Evolutionary conservation across 2,888 invertebrate species (phyloP), one percentile per base, ranked within the genome.

Genomic region (Drosophila atroscutellata): DNA sequence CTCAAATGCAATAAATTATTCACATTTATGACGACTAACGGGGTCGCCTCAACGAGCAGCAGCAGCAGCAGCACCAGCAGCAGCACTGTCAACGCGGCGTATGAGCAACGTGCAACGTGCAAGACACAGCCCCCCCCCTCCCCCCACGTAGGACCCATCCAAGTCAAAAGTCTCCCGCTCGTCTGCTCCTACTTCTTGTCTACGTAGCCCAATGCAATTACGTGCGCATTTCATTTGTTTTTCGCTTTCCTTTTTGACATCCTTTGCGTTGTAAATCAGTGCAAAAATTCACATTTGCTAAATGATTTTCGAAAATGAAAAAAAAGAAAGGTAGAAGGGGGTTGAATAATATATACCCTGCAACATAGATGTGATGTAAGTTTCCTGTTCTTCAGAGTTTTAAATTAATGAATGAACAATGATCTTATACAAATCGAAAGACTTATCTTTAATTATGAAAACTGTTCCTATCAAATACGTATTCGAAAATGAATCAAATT

Each of bases 151-250:
- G 54, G 2, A 24, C 32, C 49, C n/a, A 26, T 32, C 15, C 51
- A 11, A 30, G 24, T 15, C 39, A 24, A 51, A 51, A 61, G 60
- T 65, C 42, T 28, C 52, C 36, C 37, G 52, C 37, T 37, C 32
- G 18, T 15, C 18, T 42, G 37, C 34, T 34, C 4, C 68, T 4
- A 37, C 15, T 28, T 55, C 60, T 70, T 69, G 75, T 78, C 67
- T 75, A 75, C 80, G 75, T 76, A 69, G 74, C 80, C 72, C 80
- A 90, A 91, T 90, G 88, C 91, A 91, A 91, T 91, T 92, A 91
- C 84, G 69, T 78, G 71, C 68, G 66, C 60, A 75, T 84, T 81
- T 81, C 74, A 83, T 77, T 84, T 77, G 72, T 81, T 75, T 61
- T 62, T 65, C 55, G 42, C 55, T 75, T 64, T 74, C 66, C 58